These are phyloP conservation scores for Picus viridis DNA, from an alignment of 2,797 vertebrate genomes.

Conservation along the genomic window DNA sequence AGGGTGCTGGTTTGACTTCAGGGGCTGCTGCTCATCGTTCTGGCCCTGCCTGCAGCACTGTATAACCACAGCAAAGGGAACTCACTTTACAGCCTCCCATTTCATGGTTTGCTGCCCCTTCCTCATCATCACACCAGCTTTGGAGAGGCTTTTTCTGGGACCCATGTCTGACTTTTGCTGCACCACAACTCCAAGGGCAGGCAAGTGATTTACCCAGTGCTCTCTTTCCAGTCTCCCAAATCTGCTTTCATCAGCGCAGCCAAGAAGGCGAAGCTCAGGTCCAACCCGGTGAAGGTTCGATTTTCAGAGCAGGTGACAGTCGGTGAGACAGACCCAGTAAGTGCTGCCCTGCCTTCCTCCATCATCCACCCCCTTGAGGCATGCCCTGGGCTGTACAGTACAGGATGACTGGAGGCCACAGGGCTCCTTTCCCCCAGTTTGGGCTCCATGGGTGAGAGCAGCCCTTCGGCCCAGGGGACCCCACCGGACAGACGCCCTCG, in stretches of 20 bases:
- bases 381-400: accelerated
- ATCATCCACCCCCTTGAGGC: neutral
- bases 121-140: neutral
- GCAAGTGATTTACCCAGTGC: constrained; percentile 31
- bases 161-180: accelerated
- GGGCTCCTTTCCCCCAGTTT: neutral
- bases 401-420: neutral
- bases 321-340: constrained; percentile 93
- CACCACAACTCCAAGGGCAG: accelerated
- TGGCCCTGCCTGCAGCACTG: neutral
- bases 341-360: constrained; percentile 45
- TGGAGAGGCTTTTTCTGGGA: neutral
- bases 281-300: constrained; percentile 94
- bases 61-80: neutral
- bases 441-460: neutral
- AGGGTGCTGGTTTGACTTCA: neutral
- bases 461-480: neutral
- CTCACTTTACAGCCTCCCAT: neutral
- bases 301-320: constrained; percentile 98
- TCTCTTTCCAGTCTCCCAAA: constrained; percentile 91
- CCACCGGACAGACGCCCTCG: neutral
- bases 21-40: neutral
- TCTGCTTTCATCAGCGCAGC: constrained; percentile 98
- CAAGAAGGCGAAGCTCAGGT: constrained; percentile 95
- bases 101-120: neutral